phyloP scores from a whole-genome alignment of 2,888 invertebrate genomes.

The Nysson spinosus region DNA sequence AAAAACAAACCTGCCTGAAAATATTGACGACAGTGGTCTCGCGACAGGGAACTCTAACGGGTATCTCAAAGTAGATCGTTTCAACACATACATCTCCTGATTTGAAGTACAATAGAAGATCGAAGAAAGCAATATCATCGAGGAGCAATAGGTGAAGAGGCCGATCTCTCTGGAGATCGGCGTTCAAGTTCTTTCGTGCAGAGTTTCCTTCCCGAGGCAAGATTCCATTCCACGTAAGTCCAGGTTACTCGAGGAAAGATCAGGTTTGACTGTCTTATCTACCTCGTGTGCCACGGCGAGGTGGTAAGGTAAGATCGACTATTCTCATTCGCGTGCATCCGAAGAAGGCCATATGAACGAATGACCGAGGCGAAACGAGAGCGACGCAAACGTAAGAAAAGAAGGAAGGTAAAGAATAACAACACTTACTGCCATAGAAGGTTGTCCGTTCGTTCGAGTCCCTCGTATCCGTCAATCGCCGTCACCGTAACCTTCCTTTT shows the following conservation, averaged over 20 bases:
- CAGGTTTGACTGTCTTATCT: slow-evolving; percentile 10
- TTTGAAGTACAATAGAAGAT: no score
- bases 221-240: slow-evolving; percentile 64
- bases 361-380: background rate
- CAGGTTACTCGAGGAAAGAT: slow-evolving; percentile 39
- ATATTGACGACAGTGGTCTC: no score
- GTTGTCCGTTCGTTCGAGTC: slow-evolving; percentile 29
- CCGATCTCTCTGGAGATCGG: slow-evolving; percentile 33
- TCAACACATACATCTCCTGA: no score
- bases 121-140: no score
- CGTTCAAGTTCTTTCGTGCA: slow-evolving; percentile 36
- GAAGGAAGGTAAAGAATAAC: slow-evolving; percentile 23
- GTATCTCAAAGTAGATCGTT: no score
- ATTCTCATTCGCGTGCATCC: slow-evolving; percentile 33
- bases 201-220: slow-evolving; percentile 48
- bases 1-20: no score
- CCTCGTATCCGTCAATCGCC: slow-evolving; percentile 50
- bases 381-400: slow-evolving; percentile 11
- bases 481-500: slow-evolving; percentile 14
- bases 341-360: slow-evolving; percentile 27
- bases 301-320: slow-evolving; percentile 45
- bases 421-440: slow-evolving; percentile 62
- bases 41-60: no score
- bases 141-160: no score
- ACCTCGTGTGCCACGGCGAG: slow-evolving; percentile 55